Base-by-base conservation (phyloP, 2,113 vertebrate species). In the Ranitomeya imitator region DNA sequence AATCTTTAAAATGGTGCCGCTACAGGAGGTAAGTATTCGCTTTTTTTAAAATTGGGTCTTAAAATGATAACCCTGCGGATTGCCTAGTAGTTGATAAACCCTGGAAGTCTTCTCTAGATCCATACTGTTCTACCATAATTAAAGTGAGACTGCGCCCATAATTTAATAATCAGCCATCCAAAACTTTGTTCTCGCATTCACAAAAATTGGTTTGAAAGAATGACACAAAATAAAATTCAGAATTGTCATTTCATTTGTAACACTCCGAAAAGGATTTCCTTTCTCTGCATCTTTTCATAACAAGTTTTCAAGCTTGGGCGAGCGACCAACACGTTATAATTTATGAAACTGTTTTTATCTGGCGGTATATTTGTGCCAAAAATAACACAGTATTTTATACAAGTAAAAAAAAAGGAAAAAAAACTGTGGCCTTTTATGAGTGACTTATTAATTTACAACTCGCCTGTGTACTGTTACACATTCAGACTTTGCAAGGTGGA, bases 371-470 rank as follows among this genome's bases (percentile, higher is more conserved):
- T 86, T 74, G 57, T 77, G 85, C 85, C 71, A 86, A 77, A 78
- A 86, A 63, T 65, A 86, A 63, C 85, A 78, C 85, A 7, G 31
- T 85, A 37, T 86, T 84, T 76, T 65, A 63, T 54, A 21, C 51
- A 77, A 76, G 85, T 45, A 31, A 8, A 78, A 86, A 6, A 45
- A 45, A 2, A 31, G 2, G 2, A 45, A 45, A 45, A 45, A 45
- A 45, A 45, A 3, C 37, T 18, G 61, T n/a, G 71, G 55, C 54
- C 59, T 60, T 61, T 78, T 78, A 76, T 63, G 77, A 74, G 73
- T 86, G 85, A 78, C n/a, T 86, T 77, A 86, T 86, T 86, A 86
- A 77, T 86, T 86, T 78, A 86, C 71, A 15, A 37, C 71, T 78
- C 55, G 61, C 85, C 16, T 63, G 85, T 61, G 85, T 18, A 59